Evolutionary conservation across 1,140 invertebrate genomes (phyloP), one percentile per base, ranked within the genome.

Genomic region (Drosophila lowei): DNA sequence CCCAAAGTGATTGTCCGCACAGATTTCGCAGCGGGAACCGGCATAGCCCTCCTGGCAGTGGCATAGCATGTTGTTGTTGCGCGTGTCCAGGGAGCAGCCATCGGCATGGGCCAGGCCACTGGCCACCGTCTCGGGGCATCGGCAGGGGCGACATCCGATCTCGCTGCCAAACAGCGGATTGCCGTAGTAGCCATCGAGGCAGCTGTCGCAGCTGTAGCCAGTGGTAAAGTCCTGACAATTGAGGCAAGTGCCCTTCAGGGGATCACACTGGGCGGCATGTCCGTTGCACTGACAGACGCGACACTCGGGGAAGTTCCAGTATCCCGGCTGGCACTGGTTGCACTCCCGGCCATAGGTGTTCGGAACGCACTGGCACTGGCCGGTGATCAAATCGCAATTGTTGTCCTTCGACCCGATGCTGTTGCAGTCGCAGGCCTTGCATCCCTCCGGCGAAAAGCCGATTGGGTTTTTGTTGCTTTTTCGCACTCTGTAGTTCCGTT

Each of bases 231-330:
- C 97, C 66, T 94, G 93, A 91, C 99, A 99, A 63, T 95, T 94
- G 47, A 95, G 94, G 92, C 99, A 99, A 23, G 94, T 94, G n/a
- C 99, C 99, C 1, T 96, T 98, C 46, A 93, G 93, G 3, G 98
- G 94, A 90, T 99, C 97, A 92, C 99, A 99, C 59, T 93, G 95
- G 65, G 98, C 96, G 0, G 98, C 97, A 92, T 99, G 98, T 0
- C 98, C 98, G 91, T 99, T 98, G 92, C 99, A 99, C 77, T 98
- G 95, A 92, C 99, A 99, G 38, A 95, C 94, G 78, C 96, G 94
- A 91, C 99, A 99, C 75, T 97, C 95, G 0, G 99, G 99, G 93
- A 99, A 98, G 86, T 97, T 97, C 96, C 97, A 99, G 88, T 95
- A 99, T 1, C 98, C 98, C 30, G 97, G 97, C 89, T 98, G 96